These are phyloP conservation scores for Eulemur macaco DNA, from an alignment of 2,113 vertebrate species.

Conservation along the genomic window DNA sequence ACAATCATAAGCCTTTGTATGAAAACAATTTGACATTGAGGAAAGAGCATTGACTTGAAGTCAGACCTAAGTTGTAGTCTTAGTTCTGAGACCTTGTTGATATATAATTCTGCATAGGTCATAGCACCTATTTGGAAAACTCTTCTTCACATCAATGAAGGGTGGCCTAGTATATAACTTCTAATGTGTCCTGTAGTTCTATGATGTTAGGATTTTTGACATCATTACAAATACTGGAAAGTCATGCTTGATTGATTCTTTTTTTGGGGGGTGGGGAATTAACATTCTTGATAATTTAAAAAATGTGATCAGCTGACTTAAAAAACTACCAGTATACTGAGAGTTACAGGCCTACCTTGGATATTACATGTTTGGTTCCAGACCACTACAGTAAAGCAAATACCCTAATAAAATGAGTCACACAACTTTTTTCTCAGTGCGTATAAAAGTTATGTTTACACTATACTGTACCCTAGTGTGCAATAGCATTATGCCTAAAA, in stretches of 20 bases:
- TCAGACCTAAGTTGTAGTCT: neutral
- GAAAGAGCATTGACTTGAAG: neutral
- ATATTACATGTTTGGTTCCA: neutral
- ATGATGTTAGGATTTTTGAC: neutral
- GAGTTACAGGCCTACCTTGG: neutral
- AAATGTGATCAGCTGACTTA: neutral
- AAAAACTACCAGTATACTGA: neutral
- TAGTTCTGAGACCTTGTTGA: neutral
- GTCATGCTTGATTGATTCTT: neutral
- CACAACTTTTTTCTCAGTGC: neutral
- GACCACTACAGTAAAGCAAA: neutral
- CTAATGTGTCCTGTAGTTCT: neutral
- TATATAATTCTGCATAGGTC: neutral
- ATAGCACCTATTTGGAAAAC: neutral
- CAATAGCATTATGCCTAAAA: neutral
- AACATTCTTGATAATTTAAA: neutral
- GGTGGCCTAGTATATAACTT: neutral
- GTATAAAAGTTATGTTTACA: neutral
- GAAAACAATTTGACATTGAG: slow-evolving; percentile 8
- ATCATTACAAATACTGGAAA: neutral
- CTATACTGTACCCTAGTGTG: neutral
- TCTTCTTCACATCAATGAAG: neutral
- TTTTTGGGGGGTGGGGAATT: neutral
- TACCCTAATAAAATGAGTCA: neutral
- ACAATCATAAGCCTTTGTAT: neutral